A percentile compares a stretch with the other conserved stretches of the same genome.
phyloP scores from a whole-genome alignment of 2,113 vertebrate genomes.

The Etheostoma cragini region DNA sequence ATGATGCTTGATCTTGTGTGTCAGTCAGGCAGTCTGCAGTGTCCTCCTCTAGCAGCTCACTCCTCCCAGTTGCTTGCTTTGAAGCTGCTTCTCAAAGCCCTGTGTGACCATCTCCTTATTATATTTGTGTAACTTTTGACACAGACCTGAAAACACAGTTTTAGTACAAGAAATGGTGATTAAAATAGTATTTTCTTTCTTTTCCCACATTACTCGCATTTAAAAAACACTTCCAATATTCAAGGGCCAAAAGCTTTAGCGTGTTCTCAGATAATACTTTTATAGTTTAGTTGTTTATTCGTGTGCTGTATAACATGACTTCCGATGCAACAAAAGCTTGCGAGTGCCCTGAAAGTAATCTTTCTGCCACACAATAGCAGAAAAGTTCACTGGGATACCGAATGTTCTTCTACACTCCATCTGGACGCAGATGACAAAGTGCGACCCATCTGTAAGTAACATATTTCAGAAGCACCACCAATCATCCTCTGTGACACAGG shows the following conservation, averaged over 20 bases:
- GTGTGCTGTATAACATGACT: slow-evolving; percentile 6
- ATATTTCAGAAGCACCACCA: slow-evolving; percentile 60
- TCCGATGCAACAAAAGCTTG: slow-evolving; percentile 39
- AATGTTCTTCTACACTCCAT: slow-evolving; percentile 54
- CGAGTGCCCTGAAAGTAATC: slow-evolving; percentile 40
- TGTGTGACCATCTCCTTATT: slow-evolving; percentile 23
- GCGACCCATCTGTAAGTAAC: slow-evolving; percentile 67
- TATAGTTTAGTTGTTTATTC: neutral
- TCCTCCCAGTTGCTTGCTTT: slow-evolving; percentile 17
- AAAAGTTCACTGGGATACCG: slow-evolving; percentile 36
- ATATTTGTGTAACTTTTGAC: neutral
- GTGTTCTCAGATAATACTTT: neutral
- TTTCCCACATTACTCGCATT: neutral
- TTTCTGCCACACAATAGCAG: slow-evolving; percentile 54
- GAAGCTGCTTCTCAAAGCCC: slow-evolving; percentile 27
- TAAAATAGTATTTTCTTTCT: neutral
- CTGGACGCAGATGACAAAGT: slow-evolving; percentile 74
- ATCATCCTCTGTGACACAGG: slow-evolving; percentile 53
- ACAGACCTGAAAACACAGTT: neutral
- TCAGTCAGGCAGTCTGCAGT: slow-evolving; percentile 54
- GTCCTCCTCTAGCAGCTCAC: slow-evolving; percentile 27
- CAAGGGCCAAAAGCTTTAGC: neutral
- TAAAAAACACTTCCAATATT: neutral
- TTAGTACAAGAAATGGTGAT: neutral
- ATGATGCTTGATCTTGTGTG: slow-evolving; percentile 57